These are phyloP conservation scores for Elmis aenea DNA, from an alignment of 2,888 invertebrate species.

Conservation along the genomic window DNA sequence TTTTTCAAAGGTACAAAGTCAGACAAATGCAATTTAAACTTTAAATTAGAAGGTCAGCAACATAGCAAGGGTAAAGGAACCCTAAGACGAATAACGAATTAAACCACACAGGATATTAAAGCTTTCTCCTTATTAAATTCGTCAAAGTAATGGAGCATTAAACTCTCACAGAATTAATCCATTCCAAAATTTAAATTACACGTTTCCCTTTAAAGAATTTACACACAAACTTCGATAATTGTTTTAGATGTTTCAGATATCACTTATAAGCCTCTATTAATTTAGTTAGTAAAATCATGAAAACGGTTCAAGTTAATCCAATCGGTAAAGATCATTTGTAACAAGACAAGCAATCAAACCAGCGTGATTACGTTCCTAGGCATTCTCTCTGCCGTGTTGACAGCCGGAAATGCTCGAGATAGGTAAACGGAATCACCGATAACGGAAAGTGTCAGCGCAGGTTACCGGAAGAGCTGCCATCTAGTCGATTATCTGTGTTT, in stretches of 20 bases:
- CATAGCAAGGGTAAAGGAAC: no score
- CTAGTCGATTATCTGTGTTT: constrained; percentile 19
- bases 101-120: constrained; percentile 5
- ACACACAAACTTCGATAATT: no score
- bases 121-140: constrained; percentile 9
- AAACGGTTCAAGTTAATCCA: constrained; percentile 31
- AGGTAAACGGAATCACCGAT: constrained; percentile 20
- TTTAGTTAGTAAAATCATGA: constrained; percentile 26
- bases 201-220: no score
- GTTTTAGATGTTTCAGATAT: no score
- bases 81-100: no score
- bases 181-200: no score
- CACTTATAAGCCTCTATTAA: no score
- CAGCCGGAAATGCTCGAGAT: constrained; percentile 19
- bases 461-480: constrained; percentile 19
- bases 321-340: constrained; percentile 20
- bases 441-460: constrained; percentile 19
- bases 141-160: no score
- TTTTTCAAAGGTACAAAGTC: not conserved
- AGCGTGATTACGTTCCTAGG: constrained; percentile 29
- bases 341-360: constrained; percentile 28
- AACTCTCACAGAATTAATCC: no score
- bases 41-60: no score
- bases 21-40: not conserved
- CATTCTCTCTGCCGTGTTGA: constrained; percentile 22